A percentile compares a stretch with the other conserved stretches of the same genome.
phyloP scores from a whole-genome alignment of 92 coral and sea anemone genomes.

The Meandrina meandrites region DNA sequence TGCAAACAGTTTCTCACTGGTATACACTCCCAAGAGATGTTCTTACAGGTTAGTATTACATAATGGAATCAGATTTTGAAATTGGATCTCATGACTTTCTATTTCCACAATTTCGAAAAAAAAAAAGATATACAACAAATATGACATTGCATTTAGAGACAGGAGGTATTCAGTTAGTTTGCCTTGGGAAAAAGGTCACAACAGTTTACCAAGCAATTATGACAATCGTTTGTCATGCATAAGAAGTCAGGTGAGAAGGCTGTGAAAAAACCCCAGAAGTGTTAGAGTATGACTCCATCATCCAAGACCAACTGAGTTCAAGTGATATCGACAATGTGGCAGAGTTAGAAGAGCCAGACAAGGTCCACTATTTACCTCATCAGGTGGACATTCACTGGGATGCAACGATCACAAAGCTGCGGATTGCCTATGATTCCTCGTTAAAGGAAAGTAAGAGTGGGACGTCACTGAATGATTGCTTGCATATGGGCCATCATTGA shows the following conservation, averaged over 20 bases:
- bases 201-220: conserved; percentile 31
- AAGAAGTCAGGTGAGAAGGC: conserved; percentile 20
- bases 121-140: too few species aligned
- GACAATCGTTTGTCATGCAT: conserved; percentile 12
- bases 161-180: conserved; percentile 41
- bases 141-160: conserved; percentile 8
- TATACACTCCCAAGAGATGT: conserved; percentile 46
- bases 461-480: conserved; percentile 50
- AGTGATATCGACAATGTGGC: conserved; percentile 49
- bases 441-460: conserved; percentile 29
- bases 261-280: conserved; percentile 32
- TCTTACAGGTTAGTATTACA: conserved; percentile 32
- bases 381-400: conserved; percentile 50
- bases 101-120: too few species aligned
- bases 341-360: conserved; percentile 31
- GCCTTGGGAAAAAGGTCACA: conserved; percentile 40
- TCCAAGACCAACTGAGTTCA: conserved; percentile 36
- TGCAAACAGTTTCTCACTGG: conserved; percentile 46
- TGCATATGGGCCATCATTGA: conserved; percentile 44
- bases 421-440: conserved; percentile 51
- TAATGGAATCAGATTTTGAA: too few species aligned
- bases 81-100: too few species aligned
- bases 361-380: conserved; percentile 39
- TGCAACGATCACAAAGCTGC: conserved; percentile 49
- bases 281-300: conserved; percentile 36